These are phyloP conservation scores for Salvelinus namaycush DNA, from an alignment of 2,113 vertebrate species.

Conservation along the genomic window DNA sequence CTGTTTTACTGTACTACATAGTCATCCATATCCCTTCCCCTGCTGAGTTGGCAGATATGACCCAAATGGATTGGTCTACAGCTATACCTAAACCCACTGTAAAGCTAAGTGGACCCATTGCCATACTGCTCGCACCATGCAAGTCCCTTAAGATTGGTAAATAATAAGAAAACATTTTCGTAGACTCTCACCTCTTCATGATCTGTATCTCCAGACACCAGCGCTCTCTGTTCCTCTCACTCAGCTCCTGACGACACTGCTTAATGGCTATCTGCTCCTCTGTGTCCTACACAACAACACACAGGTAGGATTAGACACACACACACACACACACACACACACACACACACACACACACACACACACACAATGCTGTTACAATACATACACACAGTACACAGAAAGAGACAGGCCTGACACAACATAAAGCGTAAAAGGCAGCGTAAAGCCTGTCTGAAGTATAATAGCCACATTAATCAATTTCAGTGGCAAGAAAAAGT, in stretches of 20 bases:
- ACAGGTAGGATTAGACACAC: conserved; percentile 1
- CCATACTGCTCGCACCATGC: no score
- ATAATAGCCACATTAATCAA: no score
- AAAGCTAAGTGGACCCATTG: no score
- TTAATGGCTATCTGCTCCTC: conserved; percentile 93
- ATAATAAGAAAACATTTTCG: no score
- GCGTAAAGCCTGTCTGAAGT: no score
- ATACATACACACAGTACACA: conserved; percentile 40
- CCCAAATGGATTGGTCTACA: no score
- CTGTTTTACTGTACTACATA: no score
- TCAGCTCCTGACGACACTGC: conserved; percentile 94
- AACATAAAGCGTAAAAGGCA: background rate
- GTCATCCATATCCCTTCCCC: no score
- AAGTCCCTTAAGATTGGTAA: no score
- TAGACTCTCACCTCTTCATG: conserved; percentile 85
- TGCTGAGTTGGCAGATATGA: no score
- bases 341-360: background rate
- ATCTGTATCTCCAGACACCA: conserved; percentile 98
- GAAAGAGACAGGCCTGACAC: background rate
- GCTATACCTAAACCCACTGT: no score
- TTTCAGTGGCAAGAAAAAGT: no score
- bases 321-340: background rate
- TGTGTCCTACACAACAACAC: conserved; percentile 76
- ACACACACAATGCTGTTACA: conserved; percentile 36
- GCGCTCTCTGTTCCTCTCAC: conserved; percentile 86